Conservation (phyloP, 1,140 invertebrate species). For the Melitaea cinxia region DNA sequence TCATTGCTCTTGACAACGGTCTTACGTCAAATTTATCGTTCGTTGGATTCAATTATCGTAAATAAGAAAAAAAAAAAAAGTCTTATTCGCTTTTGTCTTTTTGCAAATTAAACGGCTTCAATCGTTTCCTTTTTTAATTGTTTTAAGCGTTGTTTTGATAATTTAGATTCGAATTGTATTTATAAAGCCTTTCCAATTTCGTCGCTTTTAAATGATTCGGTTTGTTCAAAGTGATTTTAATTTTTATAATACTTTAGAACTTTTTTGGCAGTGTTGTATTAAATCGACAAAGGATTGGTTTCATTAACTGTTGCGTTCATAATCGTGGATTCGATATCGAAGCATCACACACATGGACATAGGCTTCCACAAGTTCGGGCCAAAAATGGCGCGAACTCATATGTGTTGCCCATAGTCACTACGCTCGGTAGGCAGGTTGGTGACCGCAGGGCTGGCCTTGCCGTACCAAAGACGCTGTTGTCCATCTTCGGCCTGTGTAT, state of each 20-base stretch:
- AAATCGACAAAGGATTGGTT: no score
- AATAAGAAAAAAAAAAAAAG: constrained; percentile 19
- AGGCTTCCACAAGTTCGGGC: no score
- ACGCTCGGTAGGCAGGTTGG: no score
- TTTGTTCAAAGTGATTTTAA: not conserved
- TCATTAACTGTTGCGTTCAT: no score
- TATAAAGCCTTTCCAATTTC: constrained; percentile 1
- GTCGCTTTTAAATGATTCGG: not conserved
- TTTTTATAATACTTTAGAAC: not conserved
- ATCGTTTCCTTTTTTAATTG: constrained; percentile 4
- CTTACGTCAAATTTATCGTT: constrained; percentile 43
- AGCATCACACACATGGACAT: no score
- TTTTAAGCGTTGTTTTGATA: constrained; percentile 11
- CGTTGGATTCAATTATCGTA: constrained; percentile 33
- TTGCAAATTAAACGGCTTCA: constrained; percentile 4
- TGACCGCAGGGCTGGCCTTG: no score
- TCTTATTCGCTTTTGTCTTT: constrained; percentile 13
- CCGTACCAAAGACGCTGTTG: no score
- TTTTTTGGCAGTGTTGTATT: no score
- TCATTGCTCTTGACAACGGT: constrained; percentile 35
- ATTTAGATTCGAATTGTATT: constrained; percentile 2
- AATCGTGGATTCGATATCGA: no score
- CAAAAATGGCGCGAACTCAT: no score
- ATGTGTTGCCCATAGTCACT: no score
- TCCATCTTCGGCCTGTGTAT: no score